Evolutionary conservation across 2,113 vertebrate species (phyloP), one percentile per base, ranked within the genome.

Genomic region (Alethe diademata): DNA sequence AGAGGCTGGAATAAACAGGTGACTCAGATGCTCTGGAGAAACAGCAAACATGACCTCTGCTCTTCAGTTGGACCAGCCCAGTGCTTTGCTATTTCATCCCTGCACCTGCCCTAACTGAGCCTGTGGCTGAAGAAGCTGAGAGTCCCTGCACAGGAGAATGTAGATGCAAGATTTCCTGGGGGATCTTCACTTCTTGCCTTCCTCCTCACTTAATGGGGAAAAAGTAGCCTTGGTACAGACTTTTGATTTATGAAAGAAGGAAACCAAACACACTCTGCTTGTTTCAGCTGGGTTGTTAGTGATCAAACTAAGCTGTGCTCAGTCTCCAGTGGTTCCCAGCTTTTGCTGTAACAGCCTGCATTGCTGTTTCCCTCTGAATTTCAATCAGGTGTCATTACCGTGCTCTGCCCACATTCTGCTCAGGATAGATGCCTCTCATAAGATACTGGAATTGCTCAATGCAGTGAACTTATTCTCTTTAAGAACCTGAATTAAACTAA

Each of bases 361-460:
- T 43, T 57, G 90, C 75, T 89, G 48, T 66, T 94, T 94, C 79
- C 65, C 79, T 85, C 88, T 91, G 95, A 88, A 94, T 96, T 94
- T 93, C 92, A 93, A 85, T 87, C 67, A 85, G 83, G 70, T 85
- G 62, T 72, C 83, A 87, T 91, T 81, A 47, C 61, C 0, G 3
- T n/a, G 53, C 0, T 0, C 35, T 94, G 80, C 69, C 65, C 91
- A 78, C 72, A 33, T 85, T 86, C 88, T 73, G 62, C 75, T 96
- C 62, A 91, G 83, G 76, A 94, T 64, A 91, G 88, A 96, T 91
- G 86, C 35, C 71, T 85, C 47, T 92, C 65, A 43, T 91, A 88
- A 90, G 70, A 18, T 26, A 23, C 54, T 43, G 66, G 45, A 93
- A 90, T 58, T 84, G 69, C 71, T 93, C 80, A 65, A 15, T 81